Evolutionary conservation across 2,888 invertebrate species (phyloP), one percentile per base, ranked within the genome.

Genomic region (Campaea margaritaria): DNA sequence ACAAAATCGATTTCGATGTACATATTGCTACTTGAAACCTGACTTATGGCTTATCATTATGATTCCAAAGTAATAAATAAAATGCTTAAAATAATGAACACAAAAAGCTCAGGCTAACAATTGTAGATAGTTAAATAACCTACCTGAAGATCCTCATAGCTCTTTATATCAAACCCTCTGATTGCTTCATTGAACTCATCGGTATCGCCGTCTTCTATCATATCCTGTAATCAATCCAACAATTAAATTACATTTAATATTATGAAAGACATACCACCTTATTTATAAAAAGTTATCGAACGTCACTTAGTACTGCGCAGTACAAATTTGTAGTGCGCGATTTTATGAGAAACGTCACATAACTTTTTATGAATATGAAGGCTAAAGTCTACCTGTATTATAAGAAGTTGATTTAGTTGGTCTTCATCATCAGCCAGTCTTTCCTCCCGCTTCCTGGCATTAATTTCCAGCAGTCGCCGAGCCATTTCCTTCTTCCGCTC

Each of bases 341-440:
- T n/a, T n/a, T n/a, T n/a, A n/a, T n/a, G n/a, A n/a, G n/a, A n/a
- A n/a, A n/a, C n/a, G n/a, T n/a, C n/a, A n/a, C n/a, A n/a, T n/a
- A n/a, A n/a, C n/a, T n/a, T n/a, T n/a, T n/a, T n/a, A n/a, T n/a
- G n/a, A n/a, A n/a, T n/a, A n/a, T n/a, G n/a, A n/a, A n/a, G n/a
- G n/a, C 12, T n/a, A 12, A 3, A 36, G 36, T 13, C 2, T 44
- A 90, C 97, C 84, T 97, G 95, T 60, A 97, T 93, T 45, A 95
- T 94, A 47, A 96, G 86, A 31, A 98, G 85, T 70, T 96, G 95
- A 74, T 95, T 95, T 38, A 98, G 83, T 77, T 96, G 96, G 69
- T 97, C 96, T 79, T 98, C 97, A 78, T 98, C 98, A 78, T 97
- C 97, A 3, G 96, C 96, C 28, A 98, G 89, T 79, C 96, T 95